phyloP scores from a whole-genome alignment of 2,113 vertebrate genomes.

The Pitta sordida region DNA sequence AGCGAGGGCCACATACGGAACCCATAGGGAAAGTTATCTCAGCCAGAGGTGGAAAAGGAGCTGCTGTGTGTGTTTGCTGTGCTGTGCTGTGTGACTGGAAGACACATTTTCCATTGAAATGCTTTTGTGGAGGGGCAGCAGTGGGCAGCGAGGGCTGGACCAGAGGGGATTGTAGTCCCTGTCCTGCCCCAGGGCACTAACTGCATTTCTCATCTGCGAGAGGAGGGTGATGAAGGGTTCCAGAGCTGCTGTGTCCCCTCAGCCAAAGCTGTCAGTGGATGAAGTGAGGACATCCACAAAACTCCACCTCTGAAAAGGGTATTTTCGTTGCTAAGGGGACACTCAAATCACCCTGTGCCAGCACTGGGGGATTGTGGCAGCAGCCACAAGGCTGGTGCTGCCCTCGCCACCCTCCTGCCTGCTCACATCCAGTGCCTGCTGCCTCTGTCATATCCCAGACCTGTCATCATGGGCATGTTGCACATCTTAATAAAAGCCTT shows the following conservation, averaged over 20 bases:
- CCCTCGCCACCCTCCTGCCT: background rate
- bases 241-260: background rate
- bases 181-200: accelerated
- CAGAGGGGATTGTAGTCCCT: background rate
- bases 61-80: background rate
- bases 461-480: background rate
- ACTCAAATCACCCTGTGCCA: background rate
- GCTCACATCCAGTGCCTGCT: background rate
- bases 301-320: background rate
- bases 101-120: accelerated
- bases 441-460: background rate
- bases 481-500: slow-evolving; percentile 28
- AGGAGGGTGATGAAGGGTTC: background rate
- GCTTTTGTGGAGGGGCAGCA: background rate
- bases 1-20: background rate
- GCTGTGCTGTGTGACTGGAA: background rate
- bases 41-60: background rate
- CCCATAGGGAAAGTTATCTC: background rate
- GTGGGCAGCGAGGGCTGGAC: background rate
- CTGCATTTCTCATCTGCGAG: background rate
- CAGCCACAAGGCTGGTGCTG: accelerated
- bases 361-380: accelerated
- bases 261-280: background rate
- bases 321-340: background rate
- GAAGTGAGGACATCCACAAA: background rate